These are phyloP conservation scores for Apostichopus leukothele DNA, from an alignment of 53 echinoderm and acorn worm genomes.

Conservation along the genomic window DNA sequence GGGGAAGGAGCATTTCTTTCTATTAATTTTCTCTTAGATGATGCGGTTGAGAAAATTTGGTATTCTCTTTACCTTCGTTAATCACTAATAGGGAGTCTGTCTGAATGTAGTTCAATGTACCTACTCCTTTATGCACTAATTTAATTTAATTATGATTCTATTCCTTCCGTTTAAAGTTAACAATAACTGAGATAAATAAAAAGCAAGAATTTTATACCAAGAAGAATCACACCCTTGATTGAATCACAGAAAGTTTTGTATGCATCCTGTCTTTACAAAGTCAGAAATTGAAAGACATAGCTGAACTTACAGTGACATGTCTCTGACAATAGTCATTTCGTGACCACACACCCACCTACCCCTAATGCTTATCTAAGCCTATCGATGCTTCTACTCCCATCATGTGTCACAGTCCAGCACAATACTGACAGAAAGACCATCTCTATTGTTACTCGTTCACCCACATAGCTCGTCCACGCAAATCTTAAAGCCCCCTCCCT, in stretches of 20 bases:
- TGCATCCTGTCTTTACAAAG: background rate
- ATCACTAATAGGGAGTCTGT: too few species aligned
- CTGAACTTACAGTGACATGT: background rate
- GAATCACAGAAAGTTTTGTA: background rate
- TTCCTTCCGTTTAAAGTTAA: too few species aligned
- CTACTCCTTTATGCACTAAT: background rate
- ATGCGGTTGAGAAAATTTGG: too few species aligned
- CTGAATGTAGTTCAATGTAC: background rate
- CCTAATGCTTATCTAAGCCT: background rate
- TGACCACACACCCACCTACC: background rate
- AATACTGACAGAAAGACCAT: background rate
- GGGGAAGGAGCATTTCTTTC: too few species aligned
- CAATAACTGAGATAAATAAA: background rate
- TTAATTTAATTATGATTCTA: background rate
- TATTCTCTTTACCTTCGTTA: too few species aligned
- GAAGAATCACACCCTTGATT: background rate
- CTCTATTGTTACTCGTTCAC: conserved; percentile 11
- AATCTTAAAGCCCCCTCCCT: background rate
- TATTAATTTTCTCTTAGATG: too few species aligned
- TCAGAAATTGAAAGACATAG: background rate
- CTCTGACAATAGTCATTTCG: background rate
- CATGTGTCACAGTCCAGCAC: conserved; percentile 4
- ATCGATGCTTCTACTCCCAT: conserved; percentile 1
- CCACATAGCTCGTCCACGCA: background rate
- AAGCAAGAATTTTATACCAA: background rate